Percentiles rank a stretch among this genome's conserved stretches.
phyloP scores from a whole-genome alignment of 35 echinoderm and acorn worm genomes.

The Apostichopus japonicus region DNA sequence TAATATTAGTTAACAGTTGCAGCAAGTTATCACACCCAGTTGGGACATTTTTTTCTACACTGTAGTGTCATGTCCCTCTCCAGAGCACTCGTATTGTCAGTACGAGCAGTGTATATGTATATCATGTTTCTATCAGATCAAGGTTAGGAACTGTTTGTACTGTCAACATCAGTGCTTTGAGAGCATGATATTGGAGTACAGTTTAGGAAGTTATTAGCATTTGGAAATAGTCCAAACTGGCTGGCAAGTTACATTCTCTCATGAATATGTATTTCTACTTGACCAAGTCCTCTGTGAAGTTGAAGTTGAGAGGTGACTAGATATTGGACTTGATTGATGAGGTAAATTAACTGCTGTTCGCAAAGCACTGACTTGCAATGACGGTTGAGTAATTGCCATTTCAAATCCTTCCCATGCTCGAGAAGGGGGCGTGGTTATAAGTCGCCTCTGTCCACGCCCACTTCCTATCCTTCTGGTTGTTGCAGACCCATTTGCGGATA shows the following conservation, averaged over 20 bases:
- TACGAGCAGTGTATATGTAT: too few relatives aligned
- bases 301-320: slow-evolving; percentile 17
- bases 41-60: too few relatives aligned
- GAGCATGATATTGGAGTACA: too few relatives aligned
- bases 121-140: too few relatives aligned
- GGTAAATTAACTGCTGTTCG: slow-evolving; percentile 28
- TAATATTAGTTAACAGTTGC: too few relatives aligned
- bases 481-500: not conserved
- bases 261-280: slow-evolving; percentile 49
- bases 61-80: too few relatives aligned
- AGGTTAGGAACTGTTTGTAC: too few relatives aligned
- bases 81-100: too few relatives aligned
- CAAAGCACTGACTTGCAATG: slow-evolving; percentile 54
- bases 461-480: slow-evolving; percentile 1
- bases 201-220: too few relatives aligned
- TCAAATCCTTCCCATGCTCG: slow-evolving; percentile 68
- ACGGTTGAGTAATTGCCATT: slow-evolving; percentile 58
- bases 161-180: too few relatives aligned
- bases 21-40: too few relatives aligned
- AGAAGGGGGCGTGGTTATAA: slow-evolving; percentile 28
- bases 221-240: too few relatives aligned
- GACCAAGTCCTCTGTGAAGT: slow-evolving; percentile 39
- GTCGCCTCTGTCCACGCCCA: slow-evolving; percentile 17
- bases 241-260: not conserved
- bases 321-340: slow-evolving; percentile 2